A percentile compares a stretch with the other conserved stretches of the same genome.
phyloP scores from a whole-genome alignment of 2,888 invertebrate species.

The Dynastes grantii region DNA sequence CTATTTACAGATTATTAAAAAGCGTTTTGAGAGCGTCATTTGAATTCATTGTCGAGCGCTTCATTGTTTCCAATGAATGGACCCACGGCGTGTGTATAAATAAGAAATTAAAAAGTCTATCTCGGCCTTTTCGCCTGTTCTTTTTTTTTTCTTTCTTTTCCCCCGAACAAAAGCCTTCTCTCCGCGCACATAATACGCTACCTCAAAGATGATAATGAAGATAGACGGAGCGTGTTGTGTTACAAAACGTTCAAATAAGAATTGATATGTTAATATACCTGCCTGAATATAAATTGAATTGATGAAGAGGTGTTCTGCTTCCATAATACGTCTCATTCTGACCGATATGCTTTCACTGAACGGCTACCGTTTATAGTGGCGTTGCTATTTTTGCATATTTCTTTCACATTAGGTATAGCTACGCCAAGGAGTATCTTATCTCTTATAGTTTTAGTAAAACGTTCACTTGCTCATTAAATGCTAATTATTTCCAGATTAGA shows the following conservation, averaged over 20 bases:
- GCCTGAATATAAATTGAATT: constrained; percentile 47
- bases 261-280: constrained; percentile 51
- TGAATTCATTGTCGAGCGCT: constrained; percentile 61
- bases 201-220: constrained; percentile 48
- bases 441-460: no score
- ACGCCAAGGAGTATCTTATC: no score
- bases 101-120: constrained; percentile 58
- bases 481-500: no score
- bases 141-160: constrained; percentile 16
- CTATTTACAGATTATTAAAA: constrained; percentile 65
- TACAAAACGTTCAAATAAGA: constrained; percentile 54
- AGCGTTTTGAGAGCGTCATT: constrained; percentile 63
- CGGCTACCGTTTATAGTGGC: no score
- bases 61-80: constrained; percentile 66
- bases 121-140: constrained; percentile 46
- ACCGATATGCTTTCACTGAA: neutral
- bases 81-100: constrained; percentile 58
- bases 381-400: no score
- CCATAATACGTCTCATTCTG: constrained; percentile 28
- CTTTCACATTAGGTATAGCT: no score
- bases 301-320: constrained; percentile 41
- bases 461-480: no score
- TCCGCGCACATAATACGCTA: neutral
- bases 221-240: constrained; percentile 49
- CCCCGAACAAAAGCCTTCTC: constrained; percentile 54